Conservation (phyloP, 2,113 vertebrate species). For the Zapornia atra region DNA sequence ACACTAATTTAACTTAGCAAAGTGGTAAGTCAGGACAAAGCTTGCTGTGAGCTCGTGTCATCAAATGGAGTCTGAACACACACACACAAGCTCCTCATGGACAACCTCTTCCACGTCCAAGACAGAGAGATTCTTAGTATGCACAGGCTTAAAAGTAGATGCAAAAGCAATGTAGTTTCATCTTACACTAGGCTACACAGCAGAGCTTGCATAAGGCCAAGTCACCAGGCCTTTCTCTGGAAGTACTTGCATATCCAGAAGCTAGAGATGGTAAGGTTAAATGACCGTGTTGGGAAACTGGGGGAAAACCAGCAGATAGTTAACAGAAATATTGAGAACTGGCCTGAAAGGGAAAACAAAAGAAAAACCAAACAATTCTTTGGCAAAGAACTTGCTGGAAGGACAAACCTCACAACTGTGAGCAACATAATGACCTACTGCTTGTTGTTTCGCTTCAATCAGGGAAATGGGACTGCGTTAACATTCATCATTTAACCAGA, state of each 20-base stretch:
- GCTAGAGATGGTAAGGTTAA: not conserved
- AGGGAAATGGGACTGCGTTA: slow-evolving; percentile 2
- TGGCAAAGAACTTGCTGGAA: not conserved
- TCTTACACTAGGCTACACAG: not conserved
- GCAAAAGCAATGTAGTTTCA: not conserved
- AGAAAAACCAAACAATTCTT: slow-evolving; percentile 10
- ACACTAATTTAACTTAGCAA: not conserved
- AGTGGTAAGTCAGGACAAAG: not conserved
- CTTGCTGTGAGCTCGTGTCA: not conserved
- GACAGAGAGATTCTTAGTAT: not conserved
- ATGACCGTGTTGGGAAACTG: not conserved
- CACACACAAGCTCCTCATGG: not conserved
- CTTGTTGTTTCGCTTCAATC: not conserved
- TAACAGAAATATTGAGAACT: not conserved
- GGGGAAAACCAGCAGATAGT: not conserved
- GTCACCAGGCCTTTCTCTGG: not conserved
- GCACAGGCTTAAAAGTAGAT: not conserved
- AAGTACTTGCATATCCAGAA: not conserved
- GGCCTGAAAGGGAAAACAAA: slow-evolving; percentile 1
- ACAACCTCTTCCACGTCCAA: not conserved
- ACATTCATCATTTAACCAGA: slow-evolving; percentile 17
- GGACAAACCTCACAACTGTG: not conserved
- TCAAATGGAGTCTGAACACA: not conserved
- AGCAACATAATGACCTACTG: slow-evolving; percentile 19
- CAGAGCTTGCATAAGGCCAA: not conserved